A percentile compares a stretch with the other conserved stretches of the same genome.
phyloP scores from a whole-genome alignment of 2,888 invertebrate species.

The Bugula neritina region DNA sequence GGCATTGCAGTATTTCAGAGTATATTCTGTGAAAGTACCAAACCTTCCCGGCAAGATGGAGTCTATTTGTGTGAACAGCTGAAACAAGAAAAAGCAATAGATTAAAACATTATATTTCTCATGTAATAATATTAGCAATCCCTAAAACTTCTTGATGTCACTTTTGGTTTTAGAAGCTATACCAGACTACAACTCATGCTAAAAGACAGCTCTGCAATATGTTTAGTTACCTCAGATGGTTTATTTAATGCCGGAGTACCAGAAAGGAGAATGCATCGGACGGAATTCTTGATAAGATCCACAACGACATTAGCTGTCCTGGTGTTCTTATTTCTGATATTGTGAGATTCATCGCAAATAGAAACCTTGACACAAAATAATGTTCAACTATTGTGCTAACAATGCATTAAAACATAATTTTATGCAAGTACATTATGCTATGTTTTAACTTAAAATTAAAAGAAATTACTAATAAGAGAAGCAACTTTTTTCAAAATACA shows the following conservation, averaged over 20 bases:
- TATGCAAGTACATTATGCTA: too few relatives aligned
- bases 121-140: too few relatives aligned
- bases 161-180: too few relatives aligned
- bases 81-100: conserved; percentile 29
- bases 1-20: conserved; percentile 47
- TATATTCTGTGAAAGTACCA: conserved; percentile 42
- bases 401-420: too few relatives aligned
- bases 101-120: too few relatives aligned
- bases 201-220: not conserved
- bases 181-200: too few relatives aligned
- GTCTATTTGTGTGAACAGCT: conserved; percentile 48
- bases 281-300: conserved; percentile 42
- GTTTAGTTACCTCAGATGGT: conserved; percentile 52
- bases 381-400: too few relatives aligned
- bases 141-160: too few relatives aligned
- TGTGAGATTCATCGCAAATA: conserved; percentile 50
- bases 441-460: too few relatives aligned
- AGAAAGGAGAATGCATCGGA: conserved; percentile 43
- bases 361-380: conserved; percentile 36
- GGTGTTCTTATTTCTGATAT: conserved; percentile 44
- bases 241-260: conserved; percentile 49
- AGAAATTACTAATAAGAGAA: too few relatives aligned
- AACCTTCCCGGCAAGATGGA: conserved; percentile 42
- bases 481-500: too few relatives aligned
- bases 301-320: conserved; percentile 42